Evolutionary conservation across 2,888 invertebrate species (phyloP).

Genomic region (Heteromurus nitidus): DNA sequence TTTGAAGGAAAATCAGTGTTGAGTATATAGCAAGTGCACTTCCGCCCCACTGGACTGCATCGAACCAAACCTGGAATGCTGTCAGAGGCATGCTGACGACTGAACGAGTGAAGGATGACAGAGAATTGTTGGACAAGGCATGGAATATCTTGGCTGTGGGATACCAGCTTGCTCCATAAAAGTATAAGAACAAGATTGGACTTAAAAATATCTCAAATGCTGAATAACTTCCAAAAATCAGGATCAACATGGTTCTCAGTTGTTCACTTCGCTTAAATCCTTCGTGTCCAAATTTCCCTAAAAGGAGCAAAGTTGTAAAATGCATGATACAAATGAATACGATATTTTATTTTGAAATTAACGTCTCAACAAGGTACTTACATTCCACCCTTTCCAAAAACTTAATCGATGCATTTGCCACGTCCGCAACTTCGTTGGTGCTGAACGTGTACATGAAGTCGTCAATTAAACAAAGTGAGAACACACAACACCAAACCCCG

Average conservation of each 20-base stretch:
- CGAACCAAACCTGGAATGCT: constrained; percentile 9
- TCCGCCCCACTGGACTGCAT: constrained; percentile 14
- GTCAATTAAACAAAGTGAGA: background rate
- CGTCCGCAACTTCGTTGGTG: background rate
- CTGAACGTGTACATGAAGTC: constrained; percentile 3
- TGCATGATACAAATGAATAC: too few species aligned
- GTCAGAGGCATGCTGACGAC: background rate
- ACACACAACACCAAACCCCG: constrained; percentile 16
- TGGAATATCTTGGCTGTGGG: background rate
- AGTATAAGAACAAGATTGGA: background rate
- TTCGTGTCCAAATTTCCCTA: too few species aligned
- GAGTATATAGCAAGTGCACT: background rate
- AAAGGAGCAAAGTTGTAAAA: too few species aligned
- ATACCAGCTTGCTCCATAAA: background rate
- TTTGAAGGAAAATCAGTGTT: background rate
- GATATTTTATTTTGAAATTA: too few species aligned
- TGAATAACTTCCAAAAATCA: background rate
- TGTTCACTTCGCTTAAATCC: too few species aligned
- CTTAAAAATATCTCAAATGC: background rate
- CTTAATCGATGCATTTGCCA: background rate
- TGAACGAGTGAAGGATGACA: too few species aligned
- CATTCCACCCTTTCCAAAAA: constrained; percentile 7
- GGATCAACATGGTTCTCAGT: background rate
- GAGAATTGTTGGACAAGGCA: too few species aligned
- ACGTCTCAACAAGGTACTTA: too few species aligned